Base-by-base conservation (phyloP, 2,113 vertebrate genomes). In the Leptocoma aspasia region DNA sequence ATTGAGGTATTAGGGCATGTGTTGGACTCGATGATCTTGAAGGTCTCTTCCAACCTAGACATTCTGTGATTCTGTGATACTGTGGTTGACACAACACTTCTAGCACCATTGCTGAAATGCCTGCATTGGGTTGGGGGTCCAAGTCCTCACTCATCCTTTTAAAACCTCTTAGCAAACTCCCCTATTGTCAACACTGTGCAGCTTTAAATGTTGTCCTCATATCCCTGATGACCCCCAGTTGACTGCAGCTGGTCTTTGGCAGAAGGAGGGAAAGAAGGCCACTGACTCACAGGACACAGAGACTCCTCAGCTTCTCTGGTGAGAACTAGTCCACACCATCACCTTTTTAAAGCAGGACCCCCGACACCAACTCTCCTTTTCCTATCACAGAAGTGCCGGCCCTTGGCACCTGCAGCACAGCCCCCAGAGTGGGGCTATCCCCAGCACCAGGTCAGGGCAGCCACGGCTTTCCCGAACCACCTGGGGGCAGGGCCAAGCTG, bases 181-280 rank as follows among this genome's bases (percentile, higher is more conserved):
- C 15, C 31, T 0, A 0, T 11, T 61, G 21, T 13, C 30, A 89
- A 82, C 13, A 22, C n/a, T 44, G 7, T n/a, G 21, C 39, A 86
- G 28, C 41, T 82, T 82, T 76, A 53, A 82, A 59, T 26, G 66
- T 22, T 78, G 39, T 35, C 28, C 47, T 64, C 27, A 17, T 31
- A 56, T 39, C 10, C 22, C 60, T 69, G 59, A 81, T 13, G 27
- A 89, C 44, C 50, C 21, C 45, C 69, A 37, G 15, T 0, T 63
- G 50, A 30, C 47, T 82, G 47, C 10, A 3, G 52, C 22, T 45
- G 15, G 35, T 91, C 78, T 96, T 92, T 91, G 82, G 95, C 82
- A 96, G 59, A 86, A 90, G 31, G 28, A 80, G 41, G 21, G 13
- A 68, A 82, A 87, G 52, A 86, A 92, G 73, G 90, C 90, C 81